Conservation (phyloP, 1,140 invertebrate genomes). For the Andricus grossulariae region DNA sequence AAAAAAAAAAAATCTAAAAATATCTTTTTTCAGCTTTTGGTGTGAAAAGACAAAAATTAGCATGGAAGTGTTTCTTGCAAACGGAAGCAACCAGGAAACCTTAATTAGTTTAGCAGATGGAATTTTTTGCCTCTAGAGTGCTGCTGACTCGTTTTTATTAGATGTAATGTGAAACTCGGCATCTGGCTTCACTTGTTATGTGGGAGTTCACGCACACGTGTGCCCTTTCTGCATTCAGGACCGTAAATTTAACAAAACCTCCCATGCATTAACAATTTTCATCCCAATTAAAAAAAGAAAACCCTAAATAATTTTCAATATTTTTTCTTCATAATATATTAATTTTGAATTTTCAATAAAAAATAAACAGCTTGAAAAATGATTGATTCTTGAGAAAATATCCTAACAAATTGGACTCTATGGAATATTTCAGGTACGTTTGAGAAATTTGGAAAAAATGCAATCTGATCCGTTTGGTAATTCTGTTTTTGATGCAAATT, state of each 20-base stretch:
- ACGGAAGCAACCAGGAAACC: conserved; percentile 30
- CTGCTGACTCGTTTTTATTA: conserved; percentile 56
- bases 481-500: not conserved
- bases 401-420: too few relatives aligned
- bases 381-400: too few relatives aligned
- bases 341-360: not conserved
- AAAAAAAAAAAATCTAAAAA: not conserved
- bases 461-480: not conserved
- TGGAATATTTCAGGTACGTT: too few relatives aligned
- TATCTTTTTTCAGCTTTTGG: not conserved
- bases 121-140: conserved; percentile 44
- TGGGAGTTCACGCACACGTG: conserved; percentile 15
- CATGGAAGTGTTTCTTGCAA: not conserved
- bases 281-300: not conserved
- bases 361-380: too few relatives aligned
- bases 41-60: not conserved
- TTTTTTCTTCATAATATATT: not conserved
- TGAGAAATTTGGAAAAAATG: too few relatives aligned
- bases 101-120: conserved; percentile 62
- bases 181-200: conserved; percentile 40
- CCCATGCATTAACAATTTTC: not conserved
- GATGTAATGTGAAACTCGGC: conserved; percentile 62
- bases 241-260: not conserved
- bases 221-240: conserved; percentile 26
- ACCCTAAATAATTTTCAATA: not conserved